These are phyloP conservation scores for Poecilia wingei DNA, from an alignment of 2,797 vertebrate species.

Conservation along the genomic window DNA sequence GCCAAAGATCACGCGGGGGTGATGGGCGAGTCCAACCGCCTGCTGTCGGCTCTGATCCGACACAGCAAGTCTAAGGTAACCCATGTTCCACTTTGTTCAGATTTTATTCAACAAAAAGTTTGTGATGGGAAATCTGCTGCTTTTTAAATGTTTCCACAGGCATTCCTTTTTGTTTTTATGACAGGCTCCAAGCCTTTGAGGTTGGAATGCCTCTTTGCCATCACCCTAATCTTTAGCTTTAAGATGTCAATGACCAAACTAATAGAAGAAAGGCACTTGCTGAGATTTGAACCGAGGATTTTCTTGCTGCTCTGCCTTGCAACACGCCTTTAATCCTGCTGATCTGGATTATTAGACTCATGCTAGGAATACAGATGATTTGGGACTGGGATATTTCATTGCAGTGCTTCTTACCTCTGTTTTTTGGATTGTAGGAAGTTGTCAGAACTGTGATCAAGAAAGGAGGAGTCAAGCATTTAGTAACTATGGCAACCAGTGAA, in stretches of 20 bases:
- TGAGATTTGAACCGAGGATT: background rate
- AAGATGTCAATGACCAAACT: background rate
- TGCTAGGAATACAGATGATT: background rate
- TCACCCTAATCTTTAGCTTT: background rate
- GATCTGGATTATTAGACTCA: background rate
- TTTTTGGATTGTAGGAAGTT: conserved; percentile 85
- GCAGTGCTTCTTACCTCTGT: background rate
- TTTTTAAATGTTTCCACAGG: background rate
- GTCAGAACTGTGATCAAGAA: conserved; percentile 93
- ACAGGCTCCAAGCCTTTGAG: background rate
- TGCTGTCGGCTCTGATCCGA: conserved; percentile 95
- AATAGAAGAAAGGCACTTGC: background rate
- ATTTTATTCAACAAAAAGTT: background rate
- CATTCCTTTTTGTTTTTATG: background rate
- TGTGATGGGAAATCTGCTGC: background rate
- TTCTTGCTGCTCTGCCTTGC: background rate
- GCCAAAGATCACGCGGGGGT: conserved; percentile 98
- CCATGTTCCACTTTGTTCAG: background rate
- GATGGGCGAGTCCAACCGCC: conserved; percentile 98
- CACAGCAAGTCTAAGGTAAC: conserved; percentile 98
- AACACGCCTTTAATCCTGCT: background rate
- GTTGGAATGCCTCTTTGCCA: background rate
- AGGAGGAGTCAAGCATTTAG: conserved; percentile 94
- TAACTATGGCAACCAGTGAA: conserved; percentile 98
- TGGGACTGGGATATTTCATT: background rate